A percentile compares a stretch with the other conserved stretches of the same genome.
These are phyloP conservation scores for Nannoperca obscura DNA, from an alignment of 2,797 vertebrate species.

Conservation along the genomic window DNA sequence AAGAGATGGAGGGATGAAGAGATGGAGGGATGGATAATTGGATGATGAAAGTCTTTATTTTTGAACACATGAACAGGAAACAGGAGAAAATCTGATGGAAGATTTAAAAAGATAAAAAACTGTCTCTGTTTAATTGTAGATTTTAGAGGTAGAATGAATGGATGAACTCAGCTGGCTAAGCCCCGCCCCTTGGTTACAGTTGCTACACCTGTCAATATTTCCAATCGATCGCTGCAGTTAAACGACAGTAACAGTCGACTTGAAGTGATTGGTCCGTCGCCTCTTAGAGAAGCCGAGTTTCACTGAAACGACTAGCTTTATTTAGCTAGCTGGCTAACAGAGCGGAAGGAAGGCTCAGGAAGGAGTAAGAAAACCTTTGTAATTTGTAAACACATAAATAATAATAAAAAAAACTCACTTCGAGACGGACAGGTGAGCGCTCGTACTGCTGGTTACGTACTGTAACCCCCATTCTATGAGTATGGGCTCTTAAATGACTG, in stretches of 20 bases:
- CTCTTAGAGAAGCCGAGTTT: background rate
- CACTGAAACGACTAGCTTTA: background rate
- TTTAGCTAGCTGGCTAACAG: too few relatives aligned
- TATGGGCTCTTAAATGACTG: too few relatives aligned
- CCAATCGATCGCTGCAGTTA: background rate
- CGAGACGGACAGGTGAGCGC: too few relatives aligned
- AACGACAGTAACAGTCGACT: background rate
- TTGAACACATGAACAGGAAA: conserved; percentile 7
- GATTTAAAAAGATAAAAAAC: conserved; percentile 24
- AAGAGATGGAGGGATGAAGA: background rate
- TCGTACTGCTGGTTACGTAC: too few relatives aligned
- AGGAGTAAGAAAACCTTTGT: too few relatives aligned
- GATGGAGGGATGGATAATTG: background rate
- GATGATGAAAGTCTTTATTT: conserved; percentile 18
- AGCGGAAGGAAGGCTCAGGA: too few relatives aligned
- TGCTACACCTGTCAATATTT: background rate
- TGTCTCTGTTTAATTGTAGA: conserved; percentile 68
- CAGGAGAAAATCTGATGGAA: conserved; percentile 19
- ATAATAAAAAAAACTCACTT: too few relatives aligned
- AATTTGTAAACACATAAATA: too few relatives aligned
- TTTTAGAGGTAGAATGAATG: conserved; percentile 64
- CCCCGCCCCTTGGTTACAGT: background rate
- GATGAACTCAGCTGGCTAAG: conserved; percentile 41
- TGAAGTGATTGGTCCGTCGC: too few relatives aligned
- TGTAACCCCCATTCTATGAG: too few relatives aligned